Base-by-base conservation (phyloP, 2,797 vertebrate genomes). In the Sebastolobus alascanus region DNA sequence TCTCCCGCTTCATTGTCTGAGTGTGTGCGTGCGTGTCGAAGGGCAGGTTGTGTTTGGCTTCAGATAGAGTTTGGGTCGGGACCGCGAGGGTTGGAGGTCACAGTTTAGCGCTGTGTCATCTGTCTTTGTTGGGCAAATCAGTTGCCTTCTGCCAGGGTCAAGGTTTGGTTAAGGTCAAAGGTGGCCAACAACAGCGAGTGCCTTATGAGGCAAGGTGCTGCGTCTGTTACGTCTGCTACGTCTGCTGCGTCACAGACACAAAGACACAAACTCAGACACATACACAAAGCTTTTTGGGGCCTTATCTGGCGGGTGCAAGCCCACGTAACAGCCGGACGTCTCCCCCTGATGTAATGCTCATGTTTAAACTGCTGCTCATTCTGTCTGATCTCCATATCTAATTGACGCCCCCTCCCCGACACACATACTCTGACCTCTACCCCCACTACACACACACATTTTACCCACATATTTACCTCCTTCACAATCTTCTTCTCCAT, bases 371-470 rank as follows among this genome's bases (percentile, higher is more conserved):
- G 87, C 91, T 91, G 91, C 91, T 92, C 85, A 89, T 91, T 92
- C 87, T 87, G 88, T 91, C 92, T 95, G 91, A 96, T 97, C 96
- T 96, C 94, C 95, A 97, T 97, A 94, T 90, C 93, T 94, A 94
- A 95, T 89, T 93, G 92, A 93, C 92, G 67, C 76, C 73, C 81
- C 76, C 86, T 58, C 79, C 75, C 85, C 55, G 33, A 85, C 68
- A 81, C 76, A 67, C 82, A 33, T 75, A 29, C 77, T 35, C 56
- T 73, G 35, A 87, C 88, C 81, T 86, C 75, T 43, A 77, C 54
- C 59, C 76, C 67, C 80, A 58, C 66, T 46, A 59, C 58, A 64
- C 68, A 59, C 58, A 25, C 68, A 87, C 35, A 69, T 68, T 68
- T 72, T 25, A 52, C 43, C 38, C 59, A 66, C 38, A 68, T 52